phyloP scores from a whole-genome alignment of 2,797 vertebrate genomes.

The Ctenopoma multispine region DNA sequence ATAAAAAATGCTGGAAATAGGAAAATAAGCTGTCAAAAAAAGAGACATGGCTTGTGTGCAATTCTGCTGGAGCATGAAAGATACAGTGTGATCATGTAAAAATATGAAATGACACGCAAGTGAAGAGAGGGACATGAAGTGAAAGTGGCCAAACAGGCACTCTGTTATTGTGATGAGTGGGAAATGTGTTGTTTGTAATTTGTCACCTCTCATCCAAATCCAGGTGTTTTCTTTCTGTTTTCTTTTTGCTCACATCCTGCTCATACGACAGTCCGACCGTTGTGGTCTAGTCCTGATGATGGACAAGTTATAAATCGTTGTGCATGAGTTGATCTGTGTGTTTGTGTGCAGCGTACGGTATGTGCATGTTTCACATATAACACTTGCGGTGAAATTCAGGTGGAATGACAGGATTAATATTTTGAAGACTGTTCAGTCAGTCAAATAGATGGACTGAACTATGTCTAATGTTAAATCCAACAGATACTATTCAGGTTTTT shows the following conservation, averaged over 20 bases:
- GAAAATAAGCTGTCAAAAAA: slow-evolving; percentile 25
- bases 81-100: slow-evolving; percentile 7
- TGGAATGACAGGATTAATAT: no score
- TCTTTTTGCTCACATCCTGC: background rate
- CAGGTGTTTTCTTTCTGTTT: background rate
- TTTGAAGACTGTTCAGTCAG: background rate
- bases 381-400: background rate
- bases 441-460: slow-evolving; percentile 8
- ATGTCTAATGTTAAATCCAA: background rate
- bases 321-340: slow-evolving; percentile 6
- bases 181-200: background rate
- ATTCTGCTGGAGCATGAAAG: background rate
- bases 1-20: slow-evolving; percentile 7
- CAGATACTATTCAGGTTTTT: background rate
- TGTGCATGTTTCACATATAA: slow-evolving; percentile 19
- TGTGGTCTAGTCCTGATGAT: slow-evolving; percentile 11
- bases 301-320: slow-evolving; percentile 23
- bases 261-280: slow-evolving; percentile 2
- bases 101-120: background rate
- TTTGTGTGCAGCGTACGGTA: background rate
- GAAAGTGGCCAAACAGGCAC: slow-evolving; percentile 25
- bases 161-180: background rate
- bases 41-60: background rate
- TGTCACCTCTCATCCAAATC: slow-evolving; percentile 16
- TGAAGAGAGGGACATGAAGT: background rate